phyloP scores from a whole-genome alignment of 1,140 invertebrate species.

The Samia ricini region DNA sequence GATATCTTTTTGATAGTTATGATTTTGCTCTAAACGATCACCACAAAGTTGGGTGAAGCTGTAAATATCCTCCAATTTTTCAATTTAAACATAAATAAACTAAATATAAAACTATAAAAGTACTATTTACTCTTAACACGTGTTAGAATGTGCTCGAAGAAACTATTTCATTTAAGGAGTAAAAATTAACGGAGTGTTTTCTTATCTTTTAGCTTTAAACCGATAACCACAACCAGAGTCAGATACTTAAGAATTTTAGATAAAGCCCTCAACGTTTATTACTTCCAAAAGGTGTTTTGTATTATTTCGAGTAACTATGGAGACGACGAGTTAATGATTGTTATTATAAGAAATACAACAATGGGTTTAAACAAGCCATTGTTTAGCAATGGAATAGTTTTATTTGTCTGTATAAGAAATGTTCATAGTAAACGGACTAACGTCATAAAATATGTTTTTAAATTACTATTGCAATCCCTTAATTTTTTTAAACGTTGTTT shows the following conservation, averaged over 20 bases:
- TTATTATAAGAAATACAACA: neutral
- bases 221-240: conserved; percentile 1
- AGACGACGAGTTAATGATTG: neutral
- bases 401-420: neutral
- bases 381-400: neutral
- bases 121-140: neutral
- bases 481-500: no score
- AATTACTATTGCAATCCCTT: neutral
- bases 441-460: neutral
- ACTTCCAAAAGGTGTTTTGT: neutral
- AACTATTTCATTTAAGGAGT: neutral
- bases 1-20: no score
- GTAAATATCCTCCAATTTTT: no score
- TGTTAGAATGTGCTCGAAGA: neutral
- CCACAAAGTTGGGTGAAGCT: no score
- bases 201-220: conserved; percentile 12
- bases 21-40: no score
- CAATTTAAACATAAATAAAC: neutral
- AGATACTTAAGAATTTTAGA: conserved; percentile 10
- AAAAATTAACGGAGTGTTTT: neutral
- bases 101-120: neutral
- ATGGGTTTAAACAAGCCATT: neutral
- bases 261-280: neutral
- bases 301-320: neutral
- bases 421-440: neutral